Evolutionary conservation across 2,888 invertebrate species (phyloP).

Genomic region (Lymantria monacha): DNA sequence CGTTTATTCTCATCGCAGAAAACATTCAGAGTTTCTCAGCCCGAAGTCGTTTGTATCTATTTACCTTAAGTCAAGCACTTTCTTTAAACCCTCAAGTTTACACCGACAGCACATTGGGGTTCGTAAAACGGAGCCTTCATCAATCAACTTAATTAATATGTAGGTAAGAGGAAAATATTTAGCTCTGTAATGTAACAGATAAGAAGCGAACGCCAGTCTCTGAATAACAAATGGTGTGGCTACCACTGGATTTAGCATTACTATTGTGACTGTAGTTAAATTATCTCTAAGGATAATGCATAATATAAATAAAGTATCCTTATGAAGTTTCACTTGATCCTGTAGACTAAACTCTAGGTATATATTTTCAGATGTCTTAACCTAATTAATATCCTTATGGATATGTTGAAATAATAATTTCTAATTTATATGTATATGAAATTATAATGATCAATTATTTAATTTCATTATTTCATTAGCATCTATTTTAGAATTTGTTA

Average conservation of each 20-base stretch:
- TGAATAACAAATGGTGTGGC: slow-evolving; percentile 38
- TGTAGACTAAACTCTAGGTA: too few species aligned
- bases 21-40: slow-evolving; percentile 7
- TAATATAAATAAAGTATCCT: too few species aligned
- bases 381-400: too few species aligned
- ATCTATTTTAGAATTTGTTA: too few species aligned
- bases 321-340: too few species aligned
- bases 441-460: too few species aligned
- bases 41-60: slow-evolving; percentile 15
- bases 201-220: slow-evolving; percentile 36
- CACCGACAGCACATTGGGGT: slow-evolving; percentile 10
- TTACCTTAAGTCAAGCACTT: slow-evolving; percentile 14
- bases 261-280: slow-evolving; percentile 1
- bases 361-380: too few species aligned
- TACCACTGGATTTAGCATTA: slow-evolving; percentile 2
- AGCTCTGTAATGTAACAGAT: slow-evolving; percentile 47
- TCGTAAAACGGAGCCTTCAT: slow-evolving; percentile 29
- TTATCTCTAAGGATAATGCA: neutral
- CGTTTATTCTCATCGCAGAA: slow-evolving; percentile 3
- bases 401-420: too few species aligned
- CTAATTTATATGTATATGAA: too few species aligned
- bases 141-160: slow-evolving; percentile 49
- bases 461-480: too few species aligned
- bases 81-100: slow-evolving; percentile 17
- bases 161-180: slow-evolving; percentile 45